These are phyloP conservation scores for Pomacea canaliculata DNA, from an alignment of 2,888 invertebrate species.

Conservation along the genomic window DNA sequence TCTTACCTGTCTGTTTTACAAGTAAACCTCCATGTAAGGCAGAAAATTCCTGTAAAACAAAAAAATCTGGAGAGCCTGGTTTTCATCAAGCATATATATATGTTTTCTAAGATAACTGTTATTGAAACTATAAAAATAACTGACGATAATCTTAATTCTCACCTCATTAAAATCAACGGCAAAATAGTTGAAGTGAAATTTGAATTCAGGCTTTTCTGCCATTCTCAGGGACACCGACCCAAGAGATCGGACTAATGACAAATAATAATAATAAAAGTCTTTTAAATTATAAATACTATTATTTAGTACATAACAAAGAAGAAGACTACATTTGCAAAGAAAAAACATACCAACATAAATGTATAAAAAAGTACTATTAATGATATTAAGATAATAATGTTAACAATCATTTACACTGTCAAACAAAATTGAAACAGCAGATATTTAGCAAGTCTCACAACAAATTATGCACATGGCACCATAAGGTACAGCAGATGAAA, in stretches of 20 bases:
- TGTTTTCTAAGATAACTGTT: too few relatives aligned
- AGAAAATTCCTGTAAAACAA: conserved; percentile 77
- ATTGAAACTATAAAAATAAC: background rate
- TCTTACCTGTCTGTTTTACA: conserved; percentile 78
- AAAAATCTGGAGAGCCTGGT: background rate
- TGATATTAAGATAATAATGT: too few relatives aligned
- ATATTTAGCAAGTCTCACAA: too few relatives aligned
- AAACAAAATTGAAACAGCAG: too few relatives aligned
- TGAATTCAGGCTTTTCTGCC: conserved; percentile 78
- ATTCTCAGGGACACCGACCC: conserved; percentile 92
- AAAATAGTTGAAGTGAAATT: conserved; percentile 92
- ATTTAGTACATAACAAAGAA: too few relatives aligned
- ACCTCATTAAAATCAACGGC: conserved; percentile 88
- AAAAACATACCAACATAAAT: background rate
- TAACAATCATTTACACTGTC: too few relatives aligned
- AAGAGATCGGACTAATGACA: conserved; percentile 81
- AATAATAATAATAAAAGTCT: background rate
- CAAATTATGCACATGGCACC: too few relatives aligned
- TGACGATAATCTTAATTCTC: conserved; percentile 14
- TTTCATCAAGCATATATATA: too few relatives aligned
- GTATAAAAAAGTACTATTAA: background rate
- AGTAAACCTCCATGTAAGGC: conserved; percentile 89
- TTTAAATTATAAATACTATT: conserved; percentile 4
- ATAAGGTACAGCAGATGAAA: too few relatives aligned
- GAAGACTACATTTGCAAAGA: background rate